Base-by-base conservation (phyloP, 2,113 vertebrate genomes). In the Saimiri boliviensis region DNA sequence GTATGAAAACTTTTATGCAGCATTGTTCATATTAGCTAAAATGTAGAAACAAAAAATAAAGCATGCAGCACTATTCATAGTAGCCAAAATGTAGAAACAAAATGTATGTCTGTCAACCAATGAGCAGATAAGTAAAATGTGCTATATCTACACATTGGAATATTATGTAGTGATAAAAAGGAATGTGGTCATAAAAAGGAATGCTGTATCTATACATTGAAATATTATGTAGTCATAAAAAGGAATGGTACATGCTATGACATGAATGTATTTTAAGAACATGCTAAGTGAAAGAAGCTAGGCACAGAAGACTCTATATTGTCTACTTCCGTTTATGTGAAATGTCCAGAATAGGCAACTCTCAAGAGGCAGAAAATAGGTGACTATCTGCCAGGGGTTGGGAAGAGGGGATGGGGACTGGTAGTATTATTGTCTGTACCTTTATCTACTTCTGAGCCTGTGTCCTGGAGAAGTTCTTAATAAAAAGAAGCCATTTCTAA, bases 351-450 rank as follows among this genome's bases (percentile, higher is more conserved):
- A 27, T 0, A 12, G 32, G 8, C 35, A 40, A 6, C 45, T 73
- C 58, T 56, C n/a, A 8, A 19, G 30, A 71, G 73, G 73, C 4
- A 12, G 40, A n/a, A 0, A 16, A 23, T 9, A 35, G 63, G 5
- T 2, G 3, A 9, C 17, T 35, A 8, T 66, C n/a, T 25, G 35
- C 30, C 27, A 21, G 63, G 35, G 56, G 32, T 0, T 12, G 56
- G 25, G 11, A 21, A 45, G 30, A 35, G 12, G 52, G 7, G 2
- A 0, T 17, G 21, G 10, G 32, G 27, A 12, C 27, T 12, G 42
- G 4, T 7, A 0, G 2, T n/a, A 60, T 32, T 60, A 2, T 37
- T 6, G 0, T 27, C 49, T 32, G 6, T 49, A 2, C 7, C 17
- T 85, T 35, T 76, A 19, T n/a, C 40, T 1, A 3, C 27, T 56